Base-by-base conservation (phyloP, 2,797 vertebrate species). In the Sebastiscus albofasciatus region DNA sequence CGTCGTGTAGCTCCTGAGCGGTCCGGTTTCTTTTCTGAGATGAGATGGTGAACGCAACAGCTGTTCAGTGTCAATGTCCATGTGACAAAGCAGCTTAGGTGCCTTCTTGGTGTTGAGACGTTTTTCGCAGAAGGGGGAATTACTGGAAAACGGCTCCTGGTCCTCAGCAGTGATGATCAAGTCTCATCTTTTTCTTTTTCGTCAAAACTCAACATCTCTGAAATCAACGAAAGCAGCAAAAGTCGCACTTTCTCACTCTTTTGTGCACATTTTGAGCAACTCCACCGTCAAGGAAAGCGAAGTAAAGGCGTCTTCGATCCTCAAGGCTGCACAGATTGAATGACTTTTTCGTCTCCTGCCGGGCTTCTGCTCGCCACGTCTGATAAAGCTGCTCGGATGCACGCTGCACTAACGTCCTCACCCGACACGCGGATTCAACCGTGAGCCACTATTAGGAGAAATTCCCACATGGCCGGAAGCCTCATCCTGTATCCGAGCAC, bases 391-490 rank as follows among this genome's bases (percentile, higher is more conserved):
- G 75, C 67, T 59, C 58, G 69, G 75, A 80, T 58, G 66, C 75
- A 60, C 46, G 16, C 67, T 55, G 81, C 26, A 2, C 75, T 2
- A 9, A 66, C 52, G 39, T 88, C 77, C 70, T 81, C 64, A 16
- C 46, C 61, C 61, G 27, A 22, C 64, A 26, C 2, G 12, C 78
- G 0, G 46, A 72, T 78, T 86, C 77, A 85, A 36, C 68, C 2
- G 22, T 11, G 65, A 85, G 82, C 73, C 78, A 34, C 86, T 59
- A 14, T 72, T 55, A 54, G 67, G 27, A 81, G 73, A 90, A 84
- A 92, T 88, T 92, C 92, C 86, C 89, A 86, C 86, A 86, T 88
- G 87, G 85, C 84, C 49, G 64, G 65, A 84, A 88, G 84, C 80
- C 79, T 88, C 65, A 68, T 81, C 79, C 83, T 87, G 87, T 61